A percentile compares a stretch with the other conserved stretches of the same genome.
Evolutionary conservation across 2,888 invertebrate species (phyloP).

Genomic region (Lepetodrilus schrolli): DNA sequence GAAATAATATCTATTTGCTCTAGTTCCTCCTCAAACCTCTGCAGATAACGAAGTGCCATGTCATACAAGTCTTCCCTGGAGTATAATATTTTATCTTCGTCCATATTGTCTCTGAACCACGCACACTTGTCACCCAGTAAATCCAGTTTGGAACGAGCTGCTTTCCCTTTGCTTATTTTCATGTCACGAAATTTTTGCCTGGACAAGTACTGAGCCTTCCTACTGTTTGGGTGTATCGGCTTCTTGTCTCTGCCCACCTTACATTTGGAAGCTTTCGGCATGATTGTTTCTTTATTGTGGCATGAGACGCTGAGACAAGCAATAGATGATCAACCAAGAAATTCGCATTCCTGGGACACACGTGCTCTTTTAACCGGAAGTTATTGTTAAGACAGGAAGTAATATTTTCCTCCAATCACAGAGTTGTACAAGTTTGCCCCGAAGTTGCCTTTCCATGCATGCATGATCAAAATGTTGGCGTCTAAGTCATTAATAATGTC

Average conservation of each 20-base stretch:
- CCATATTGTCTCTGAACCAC: slow-evolving; percentile 81
- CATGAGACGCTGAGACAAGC: no score
- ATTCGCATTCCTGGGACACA: no score
- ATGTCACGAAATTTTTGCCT: slow-evolving; percentile 81
- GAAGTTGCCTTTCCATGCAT: background rate
- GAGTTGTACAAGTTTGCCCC: background rate
- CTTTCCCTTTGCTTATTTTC: slow-evolving; percentile 74
- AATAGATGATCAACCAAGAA: no score
- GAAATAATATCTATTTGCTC: slow-evolving; percentile 87
- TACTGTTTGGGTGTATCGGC: slow-evolving; percentile 85
- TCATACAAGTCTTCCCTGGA: slow-evolving; percentile 79
- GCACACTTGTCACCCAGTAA: slow-evolving; percentile 82
- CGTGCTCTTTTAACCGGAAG: background rate
- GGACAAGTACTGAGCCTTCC: slow-evolving; percentile 84
- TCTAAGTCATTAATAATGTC: slow-evolving; percentile 2
- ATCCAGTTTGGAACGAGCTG: slow-evolving; percentile 51
- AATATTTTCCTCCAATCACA: background rate
- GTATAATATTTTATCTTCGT: slow-evolving; percentile 78
- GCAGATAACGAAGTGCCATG: slow-evolving; percentile 76
- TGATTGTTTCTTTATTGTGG: no score
- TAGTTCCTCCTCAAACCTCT: slow-evolving; percentile 85
- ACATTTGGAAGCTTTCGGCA: slow-evolving; percentile 67
- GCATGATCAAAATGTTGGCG: slow-evolving; percentile 24
- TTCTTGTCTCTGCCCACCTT: slow-evolving; percentile 55
- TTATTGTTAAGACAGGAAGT: background rate